Evolutionary conservation across 2,797 vertebrate genomes (phyloP), one percentile per base, ranked within the genome.

Genomic region (Chelon labrosus): DNA sequence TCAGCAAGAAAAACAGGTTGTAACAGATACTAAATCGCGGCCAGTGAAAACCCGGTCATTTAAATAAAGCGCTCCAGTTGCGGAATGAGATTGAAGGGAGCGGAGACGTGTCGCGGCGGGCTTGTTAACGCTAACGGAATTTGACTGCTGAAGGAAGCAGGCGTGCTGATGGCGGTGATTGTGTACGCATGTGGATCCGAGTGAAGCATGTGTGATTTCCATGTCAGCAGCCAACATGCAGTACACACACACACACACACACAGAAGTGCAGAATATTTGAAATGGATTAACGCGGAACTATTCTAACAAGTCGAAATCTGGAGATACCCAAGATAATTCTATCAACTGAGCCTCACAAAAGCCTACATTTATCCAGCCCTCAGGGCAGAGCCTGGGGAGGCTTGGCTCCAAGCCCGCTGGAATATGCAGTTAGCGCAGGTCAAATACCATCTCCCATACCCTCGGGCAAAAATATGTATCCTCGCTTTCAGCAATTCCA

Each of bases 311-410:
- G 57, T 70, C 66, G 73, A 87, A 88, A 87, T 80, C 70, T 80
- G 60, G 42, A 58, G 70, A 85, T 87, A 58, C 72, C 64, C 64
- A 27, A 63, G 80, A 84, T 83, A 84, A 80, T 88, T 87, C 58
- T 79, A 78, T 83, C 64, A 75, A 68, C 70, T 71, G 81, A 86
- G 85, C 81, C 25, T 70, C 85, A 82, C 73, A 82, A 86, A 89
- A 88, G 69, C 80, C 81, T 84, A 85, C 86, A 90, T 91, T 91
- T 91, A 86, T 92, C 83, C 80, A 80, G 74, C 71, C 90, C 79
- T 78, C 7, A 65, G 86, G 87, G 84, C 62, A 77, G 53, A 77
- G 77, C 90, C 85, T 58, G 55, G 64, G 87, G 82, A 70, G 62
- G 61, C 44, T 71, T 72, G 70, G 52, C 81, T 89, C 62, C 37